Base-by-base conservation (phyloP, 2,797 vertebrate species). In the Betta splendens region DNA sequence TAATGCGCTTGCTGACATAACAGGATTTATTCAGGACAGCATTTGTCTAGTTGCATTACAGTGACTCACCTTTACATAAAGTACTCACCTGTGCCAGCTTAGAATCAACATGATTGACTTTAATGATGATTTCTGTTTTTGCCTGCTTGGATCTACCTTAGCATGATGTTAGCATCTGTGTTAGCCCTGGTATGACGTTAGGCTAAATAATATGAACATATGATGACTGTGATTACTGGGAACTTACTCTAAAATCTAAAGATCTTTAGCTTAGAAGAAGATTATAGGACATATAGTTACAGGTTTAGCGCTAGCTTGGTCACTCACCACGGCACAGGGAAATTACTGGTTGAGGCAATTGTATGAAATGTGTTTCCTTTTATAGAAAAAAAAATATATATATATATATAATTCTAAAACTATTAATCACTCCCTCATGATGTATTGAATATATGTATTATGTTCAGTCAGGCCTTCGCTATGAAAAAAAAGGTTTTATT, bases 81-180 rank as follows among this genome's bases (percentile, higher is more conserved):
- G n/a, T n/a, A 60, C 45, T 60, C 63, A 81, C 69, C 49, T 72
- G n/a, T 52, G 25, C 21, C 67, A 55, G 50, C 56, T 70, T 64
- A 73, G 79, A 72, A 70, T 72, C 69, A 60, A 43, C 53, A 77
- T 63, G 51, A 64, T 54, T 46, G 51, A 60, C 69, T 80, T 81
- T 81, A 72, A 72, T 46, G 63, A 77, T 82, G 63, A 35, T 53
- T 43, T 65, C 68, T 37, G 29, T 52, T 43, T 65, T 68, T 37
- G 29, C 52, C 42, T 42, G n/a, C 69, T 61, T 3, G 62, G 58
- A 71, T 39, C 21, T 31, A 28, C 22, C 12, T 12, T 23, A 9
- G 23, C 18, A 26, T 29, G 11, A 16, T 7, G 29, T 5, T 26
- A 26, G 33, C 36, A 6, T 25, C n/a, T n/a, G n/a, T n/a, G n/a